A percentile compares a stretch with the other conserved stretches of the same genome.
Conservation (phyloP, 2,888 invertebrate species). For the Orchestes rusci region DNA sequence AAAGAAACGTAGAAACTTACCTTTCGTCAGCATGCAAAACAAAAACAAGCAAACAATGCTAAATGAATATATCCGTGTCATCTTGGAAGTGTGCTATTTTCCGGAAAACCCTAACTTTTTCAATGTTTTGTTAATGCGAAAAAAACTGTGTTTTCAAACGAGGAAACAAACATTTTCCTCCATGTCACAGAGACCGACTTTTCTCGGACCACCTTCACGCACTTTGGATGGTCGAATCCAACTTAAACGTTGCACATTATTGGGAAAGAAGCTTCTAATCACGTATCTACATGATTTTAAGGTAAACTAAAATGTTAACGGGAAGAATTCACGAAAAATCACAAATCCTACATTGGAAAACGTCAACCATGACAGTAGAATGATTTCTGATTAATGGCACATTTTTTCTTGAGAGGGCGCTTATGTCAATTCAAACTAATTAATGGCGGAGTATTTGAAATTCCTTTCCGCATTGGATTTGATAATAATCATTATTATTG, state of each 20-base stretch:
- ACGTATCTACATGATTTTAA: slow-evolving; percentile 17
- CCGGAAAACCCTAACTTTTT: not conserved
- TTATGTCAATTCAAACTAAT: no score
- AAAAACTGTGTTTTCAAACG: slow-evolving; percentile 14
- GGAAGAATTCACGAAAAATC: slow-evolving; percentile 20
- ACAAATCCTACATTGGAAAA: slow-evolving; percentile 29
- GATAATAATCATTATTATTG: no score
- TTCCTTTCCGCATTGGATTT: no score
- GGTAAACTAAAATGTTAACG: slow-evolving; percentile 23
- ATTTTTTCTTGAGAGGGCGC: slow-evolving; percentile 21
- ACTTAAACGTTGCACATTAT: not conserved
- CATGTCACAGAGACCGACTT: slow-evolving; percentile 17
- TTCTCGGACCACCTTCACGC: slow-evolving; percentile 2
- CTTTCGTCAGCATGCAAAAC: no score
- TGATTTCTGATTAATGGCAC: slow-evolving; percentile 8
- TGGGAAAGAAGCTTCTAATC: slow-evolving; percentile 8
- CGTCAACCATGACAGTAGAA: slow-evolving; percentile 35
- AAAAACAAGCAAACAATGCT: no score
- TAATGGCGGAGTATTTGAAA: no score
- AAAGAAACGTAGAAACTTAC: no score
- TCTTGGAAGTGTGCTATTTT: slow-evolving; percentile 3
- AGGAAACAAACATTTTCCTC: slow-evolving; percentile 20
- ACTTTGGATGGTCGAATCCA: slow-evolving; percentile 5
- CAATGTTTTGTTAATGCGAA: slow-evolving; percentile 7
- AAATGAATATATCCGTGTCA: slow-evolving; percentile 5